Conservation (phyloP, 1,140 invertebrate genomes). For the Thalassaphorura encarpata region DNA sequence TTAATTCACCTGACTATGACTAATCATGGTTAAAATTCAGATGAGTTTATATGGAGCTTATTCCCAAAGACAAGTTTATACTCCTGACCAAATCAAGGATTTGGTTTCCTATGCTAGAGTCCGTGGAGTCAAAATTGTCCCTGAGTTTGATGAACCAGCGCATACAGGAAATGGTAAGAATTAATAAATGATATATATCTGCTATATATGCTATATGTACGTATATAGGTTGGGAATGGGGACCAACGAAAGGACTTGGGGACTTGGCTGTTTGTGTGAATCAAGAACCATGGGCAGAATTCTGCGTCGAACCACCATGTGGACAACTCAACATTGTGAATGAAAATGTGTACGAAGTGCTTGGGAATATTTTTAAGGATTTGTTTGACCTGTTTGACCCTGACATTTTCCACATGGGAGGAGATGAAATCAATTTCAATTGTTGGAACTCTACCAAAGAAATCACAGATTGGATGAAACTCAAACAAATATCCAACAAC, state of each 20-base stretch:
- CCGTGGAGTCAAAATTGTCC: slow-evolving; percentile 63
- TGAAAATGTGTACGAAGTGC: slow-evolving; percentile 57
- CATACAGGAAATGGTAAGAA: slow-evolving; percentile 50
- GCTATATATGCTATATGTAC: slow-evolving; percentile 29
- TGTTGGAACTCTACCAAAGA: slow-evolving; percentile 64
- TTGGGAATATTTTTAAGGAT: slow-evolving; percentile 43
- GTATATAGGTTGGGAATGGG: slow-evolving; percentile 68
- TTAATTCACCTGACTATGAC: not conserved
- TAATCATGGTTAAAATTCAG: slow-evolving; percentile 3
- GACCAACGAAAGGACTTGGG: slow-evolving; percentile 46
- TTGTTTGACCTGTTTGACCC: slow-evolving; percentile 49
- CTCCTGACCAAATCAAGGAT: slow-evolving; percentile 53
- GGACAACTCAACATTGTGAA: slow-evolving; percentile 72
- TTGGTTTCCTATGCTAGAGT: slow-evolving; percentile 59
- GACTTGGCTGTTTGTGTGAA: slow-evolving; percentile 46
- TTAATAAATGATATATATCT: not conserved
- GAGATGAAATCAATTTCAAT: slow-evolving; percentile 63
- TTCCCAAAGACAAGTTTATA: slow-evolving; percentile 55
- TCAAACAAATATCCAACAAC: slow-evolving; percentile 46
- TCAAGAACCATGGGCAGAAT: slow-evolving; percentile 61
- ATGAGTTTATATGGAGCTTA: slow-evolving; percentile 64
- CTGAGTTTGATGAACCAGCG: slow-evolving; percentile 78
- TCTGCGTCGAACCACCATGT: slow-evolving; percentile 75
- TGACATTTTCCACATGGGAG: slow-evolving; percentile 80
- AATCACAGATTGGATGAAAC: slow-evolving; percentile 59